Evolutionary conservation across 2,888 invertebrate species (phyloP).

Genomic region (Caenorhabditis japonica): DNA sequence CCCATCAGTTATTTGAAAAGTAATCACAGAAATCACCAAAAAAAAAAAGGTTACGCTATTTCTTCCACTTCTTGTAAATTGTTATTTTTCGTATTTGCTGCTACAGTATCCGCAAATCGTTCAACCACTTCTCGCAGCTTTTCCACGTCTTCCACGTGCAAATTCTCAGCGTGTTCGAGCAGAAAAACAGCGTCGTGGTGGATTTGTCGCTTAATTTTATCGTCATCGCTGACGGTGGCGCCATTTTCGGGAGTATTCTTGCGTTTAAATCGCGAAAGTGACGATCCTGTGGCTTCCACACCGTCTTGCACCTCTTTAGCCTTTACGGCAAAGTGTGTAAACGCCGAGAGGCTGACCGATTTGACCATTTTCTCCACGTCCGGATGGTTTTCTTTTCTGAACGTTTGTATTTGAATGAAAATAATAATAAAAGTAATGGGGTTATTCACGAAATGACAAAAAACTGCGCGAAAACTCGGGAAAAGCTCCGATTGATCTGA

Average conservation of each 20-base stretch:
- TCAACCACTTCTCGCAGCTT: slow-evolving; percentile 16
- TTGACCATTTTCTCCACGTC: slow-evolving; percentile 26
- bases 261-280: slow-evolving; percentile 70
- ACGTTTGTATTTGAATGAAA: neutral
- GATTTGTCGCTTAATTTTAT: slow-evolving; percentile 71
- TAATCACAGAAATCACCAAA: neutral
- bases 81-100: neutral
- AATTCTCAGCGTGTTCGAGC: slow-evolving; percentile 6
- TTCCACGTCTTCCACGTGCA: slow-evolving; percentile 12
- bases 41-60: neutral
- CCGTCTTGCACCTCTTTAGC: slow-evolving; percentile 65
- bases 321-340: slow-evolving; percentile 40
- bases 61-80: neutral
- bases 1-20: neutral
- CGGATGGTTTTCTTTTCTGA: slow-evolving; percentile 35
- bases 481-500: no score
- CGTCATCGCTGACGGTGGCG: slow-evolving; percentile 67
- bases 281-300: slow-evolving; percentile 73
- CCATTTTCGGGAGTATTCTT: slow-evolving; percentile 51
- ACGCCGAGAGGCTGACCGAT: slow-evolving; percentile 12
- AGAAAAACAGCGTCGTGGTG: slow-evolving; percentile 38
- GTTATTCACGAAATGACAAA: no score
- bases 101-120: slow-evolving; percentile 12
- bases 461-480: no score
- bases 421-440: no score